A percentile compares a stretch with the other conserved stretches of the same genome.
Conservation (phyloP, 1,140 invertebrate genomes). For the Heliconius congener region DNA sequence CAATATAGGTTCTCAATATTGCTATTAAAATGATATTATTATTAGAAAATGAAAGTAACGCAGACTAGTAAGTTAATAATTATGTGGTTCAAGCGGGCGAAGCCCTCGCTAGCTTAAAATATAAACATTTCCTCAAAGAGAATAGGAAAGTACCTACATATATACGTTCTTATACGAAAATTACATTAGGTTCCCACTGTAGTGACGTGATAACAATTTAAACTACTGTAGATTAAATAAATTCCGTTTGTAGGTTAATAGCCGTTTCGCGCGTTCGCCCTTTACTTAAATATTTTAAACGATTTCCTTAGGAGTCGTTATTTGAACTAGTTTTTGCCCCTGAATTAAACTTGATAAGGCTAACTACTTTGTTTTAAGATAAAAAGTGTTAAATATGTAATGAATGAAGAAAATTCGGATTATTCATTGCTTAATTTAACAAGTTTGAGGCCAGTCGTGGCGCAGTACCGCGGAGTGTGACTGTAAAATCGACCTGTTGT, state of each 20-base stretch:
- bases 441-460: too few relatives aligned
- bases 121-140: neutral
- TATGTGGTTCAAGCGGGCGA: too few relatives aligned
- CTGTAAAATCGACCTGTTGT: too few relatives aligned
- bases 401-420: neutral
- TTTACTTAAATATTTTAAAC: slow-evolving; percentile 31
- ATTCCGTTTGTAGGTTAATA: slow-evolving; percentile 26
- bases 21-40: too few relatives aligned
- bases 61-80: too few relatives aligned
- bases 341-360: slow-evolving; percentile 16
- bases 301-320: slow-evolving; percentile 23
- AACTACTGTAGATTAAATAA: slow-evolving; percentile 14
- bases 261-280: slow-evolving; percentile 12
- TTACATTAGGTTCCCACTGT: neutral
- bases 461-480: too few relatives aligned
- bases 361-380: neutral
- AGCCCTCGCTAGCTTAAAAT: too few relatives aligned
- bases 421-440: neutral
- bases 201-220: slow-evolving; percentile 16
- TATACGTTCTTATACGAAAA: neutral
- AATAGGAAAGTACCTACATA: neutral
- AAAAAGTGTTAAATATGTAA: neutral
- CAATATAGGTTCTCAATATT: too few relatives aligned
- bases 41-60: too few relatives aligned
- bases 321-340: slow-evolving; percentile 24